These are phyloP conservation scores for Cyrtonyx montezumae DNA, from an alignment of 2,113 vertebrate genomes.

Conservation along the genomic window DNA sequence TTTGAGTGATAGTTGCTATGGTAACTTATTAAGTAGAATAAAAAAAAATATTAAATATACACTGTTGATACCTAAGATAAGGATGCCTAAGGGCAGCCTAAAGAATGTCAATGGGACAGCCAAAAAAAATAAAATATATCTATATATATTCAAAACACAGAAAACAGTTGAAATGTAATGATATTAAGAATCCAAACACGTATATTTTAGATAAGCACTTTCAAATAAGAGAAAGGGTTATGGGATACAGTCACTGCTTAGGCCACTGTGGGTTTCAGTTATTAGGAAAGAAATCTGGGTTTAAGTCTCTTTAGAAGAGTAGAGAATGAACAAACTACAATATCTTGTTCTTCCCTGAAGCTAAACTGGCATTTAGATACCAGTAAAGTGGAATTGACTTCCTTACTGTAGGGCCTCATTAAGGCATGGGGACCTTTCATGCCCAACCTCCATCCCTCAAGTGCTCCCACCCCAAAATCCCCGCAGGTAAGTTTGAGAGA, in stretches of 20 bases:
- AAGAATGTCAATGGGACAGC: not conserved
- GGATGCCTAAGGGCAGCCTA: constrained; percentile 34
- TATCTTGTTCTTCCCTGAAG: constrained; percentile 25
- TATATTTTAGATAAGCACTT: constrained; percentile 26
- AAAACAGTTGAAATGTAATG: not conserved
- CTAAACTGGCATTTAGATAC: constrained; percentile 3
- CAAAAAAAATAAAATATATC: not conserved
- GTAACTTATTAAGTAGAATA: constrained; percentile 72
- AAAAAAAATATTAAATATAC: constrained; percentile 36
- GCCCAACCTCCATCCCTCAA: not conserved
- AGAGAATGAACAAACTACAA: constrained; percentile 30
- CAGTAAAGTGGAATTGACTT: constrained; percentile 7
- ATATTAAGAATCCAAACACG: not conserved
- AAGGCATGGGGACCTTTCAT: not conserved
- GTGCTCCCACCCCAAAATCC: not conserved
- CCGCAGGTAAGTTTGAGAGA: not conserved
- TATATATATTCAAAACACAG: not conserved
- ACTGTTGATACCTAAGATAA: constrained; percentile 59
- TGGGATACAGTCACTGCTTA: not conserved
- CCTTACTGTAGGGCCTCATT: not conserved
- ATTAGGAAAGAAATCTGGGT: not conserved
- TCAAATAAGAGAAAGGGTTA: not conserved
- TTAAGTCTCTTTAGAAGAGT: constrained; percentile 15
- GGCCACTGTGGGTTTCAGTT: not conserved
- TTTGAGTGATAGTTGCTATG: constrained; percentile 74